Conservation (phyloP, 2,888 invertebrate species). For the Chrysodeixis includens region DNA sequence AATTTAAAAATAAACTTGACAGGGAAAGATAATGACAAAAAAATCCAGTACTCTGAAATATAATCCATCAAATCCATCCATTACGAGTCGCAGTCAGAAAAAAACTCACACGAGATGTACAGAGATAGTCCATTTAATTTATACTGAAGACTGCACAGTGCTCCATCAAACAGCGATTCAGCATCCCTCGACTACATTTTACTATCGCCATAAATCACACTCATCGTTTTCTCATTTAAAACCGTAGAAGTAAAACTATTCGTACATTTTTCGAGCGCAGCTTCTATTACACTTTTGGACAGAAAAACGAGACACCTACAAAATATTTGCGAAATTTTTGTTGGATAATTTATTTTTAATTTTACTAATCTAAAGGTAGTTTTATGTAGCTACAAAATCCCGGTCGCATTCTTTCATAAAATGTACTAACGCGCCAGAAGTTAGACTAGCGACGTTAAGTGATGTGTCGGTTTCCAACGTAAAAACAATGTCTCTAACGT, state of each 20-base stretch:
- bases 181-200: constrained; percentile 8
- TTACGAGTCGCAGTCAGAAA: background rate
- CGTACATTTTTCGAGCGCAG: constrained; percentile 9
- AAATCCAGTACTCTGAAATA: background rate
- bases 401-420: too few species aligned
- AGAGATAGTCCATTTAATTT: constrained; percentile 7
- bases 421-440: too few species aligned
- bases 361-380: background rate
- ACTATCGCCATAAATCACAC: constrained; percentile 18
- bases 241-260: constrained; percentile 8
- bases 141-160: constrained; percentile 3
- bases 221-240: constrained; percentile 15
- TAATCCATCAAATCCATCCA: constrained; percentile 4
- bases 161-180: constrained; percentile 9
- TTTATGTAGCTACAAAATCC: too few species aligned
- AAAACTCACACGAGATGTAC: background rate
- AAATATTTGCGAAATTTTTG: background rate
- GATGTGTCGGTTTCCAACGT: too few species aligned
- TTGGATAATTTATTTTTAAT: background rate
- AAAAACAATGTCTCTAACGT: too few species aligned
- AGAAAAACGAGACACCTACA: background rate
- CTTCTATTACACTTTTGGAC: constrained; percentile 8
- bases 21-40: background rate
- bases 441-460: too few species aligned
- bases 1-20: background rate